Percentiles rank a stretch among this genome's conserved stretches.
These are phyloP conservation scores for Synodontis membranacea DNA, from an alignment of 2,113 vertebrate genomes.

Conservation along the genomic window DNA sequence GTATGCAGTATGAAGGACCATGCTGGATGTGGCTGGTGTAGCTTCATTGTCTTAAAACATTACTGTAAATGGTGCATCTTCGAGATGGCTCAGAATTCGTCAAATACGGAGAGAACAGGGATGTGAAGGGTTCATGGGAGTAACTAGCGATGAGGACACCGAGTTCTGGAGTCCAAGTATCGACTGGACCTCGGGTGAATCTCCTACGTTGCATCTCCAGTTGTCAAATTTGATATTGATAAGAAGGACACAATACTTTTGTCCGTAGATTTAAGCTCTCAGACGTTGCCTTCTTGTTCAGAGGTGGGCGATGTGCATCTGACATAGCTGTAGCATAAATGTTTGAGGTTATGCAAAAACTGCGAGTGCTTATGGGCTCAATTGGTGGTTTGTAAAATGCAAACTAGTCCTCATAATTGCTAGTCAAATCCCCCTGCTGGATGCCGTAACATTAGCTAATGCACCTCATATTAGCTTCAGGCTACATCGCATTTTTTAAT, in stretches of 20 bases:
- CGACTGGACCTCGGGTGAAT: background rate
- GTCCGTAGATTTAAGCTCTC: background rate
- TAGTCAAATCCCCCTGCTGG: background rate
- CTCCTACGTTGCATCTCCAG: background rate
- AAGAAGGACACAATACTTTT: background rate
- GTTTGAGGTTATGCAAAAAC: background rate
- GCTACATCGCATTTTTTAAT: background rate
- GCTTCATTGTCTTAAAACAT: no score
- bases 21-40: constrained; percentile 2
- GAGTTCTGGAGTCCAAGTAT: background rate
- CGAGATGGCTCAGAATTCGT: background rate
- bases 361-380: background rate
- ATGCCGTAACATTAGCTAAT: background rate
- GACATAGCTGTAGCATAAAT: background rate
- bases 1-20: background rate
- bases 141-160: background rate
- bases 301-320: background rate
- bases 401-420: background rate
- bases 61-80: no score
- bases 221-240: background rate
- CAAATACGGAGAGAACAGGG: background rate
- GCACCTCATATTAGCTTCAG: background rate
- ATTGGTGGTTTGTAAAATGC: background rate
- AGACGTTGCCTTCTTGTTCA: background rate
- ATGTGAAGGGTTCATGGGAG: background rate